Evolutionary conservation across 2,797 vertebrate species (phyloP), one percentile per base, ranked within the genome.

Genomic region (Hyperoplus immaculatus): DNA sequence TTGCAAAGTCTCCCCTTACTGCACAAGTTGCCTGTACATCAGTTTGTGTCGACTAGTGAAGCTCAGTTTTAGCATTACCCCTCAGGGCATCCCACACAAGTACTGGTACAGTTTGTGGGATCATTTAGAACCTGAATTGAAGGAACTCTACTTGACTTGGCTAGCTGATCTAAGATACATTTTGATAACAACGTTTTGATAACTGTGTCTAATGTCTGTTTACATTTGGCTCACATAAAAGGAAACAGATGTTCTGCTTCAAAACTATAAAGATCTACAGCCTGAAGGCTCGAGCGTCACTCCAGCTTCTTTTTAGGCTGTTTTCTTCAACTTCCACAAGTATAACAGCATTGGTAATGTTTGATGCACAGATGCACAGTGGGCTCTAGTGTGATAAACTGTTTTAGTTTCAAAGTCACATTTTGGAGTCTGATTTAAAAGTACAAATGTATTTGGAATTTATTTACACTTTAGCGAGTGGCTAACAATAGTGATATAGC

Each of bases 1-100:
- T 41, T 58, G 59, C 14, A 57, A 78, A 46, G 80, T 63, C 58
- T 21, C 39, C 47, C 6, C 8, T 54, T 56, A 65, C 10, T 21
- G 7, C 12, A 53, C 42, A 54, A 43, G 53, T 63, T 53, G 6
- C 36, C 56, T 45, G 12, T 46, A 36, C 12, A 73, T 45, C 18
- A 41, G 3, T 54, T 58, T 46, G 39, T 75, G 38, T n/a, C 47
- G 4, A 8, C 8, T 14, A 9, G 18, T 39, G 39, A 5, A 49
- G 53, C 45, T 59, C 29, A 7, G 11, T 53, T 74, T 67, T n/a
- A 66, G 16, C 12, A 29, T 46, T 21, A 50, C 8, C 38, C 64
- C 62, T 21, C 47, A 43, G 51, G 53, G n/a, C 39, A 29, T 43
- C 6, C 49, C 6, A 4, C 2, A 46, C 16, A 57, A 38, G 70